A percentile compares a stretch with the other conserved stretches of the same genome.
phyloP scores from a whole-genome alignment of 2,888 invertebrate species.

The Lymantria monacha region DNA sequence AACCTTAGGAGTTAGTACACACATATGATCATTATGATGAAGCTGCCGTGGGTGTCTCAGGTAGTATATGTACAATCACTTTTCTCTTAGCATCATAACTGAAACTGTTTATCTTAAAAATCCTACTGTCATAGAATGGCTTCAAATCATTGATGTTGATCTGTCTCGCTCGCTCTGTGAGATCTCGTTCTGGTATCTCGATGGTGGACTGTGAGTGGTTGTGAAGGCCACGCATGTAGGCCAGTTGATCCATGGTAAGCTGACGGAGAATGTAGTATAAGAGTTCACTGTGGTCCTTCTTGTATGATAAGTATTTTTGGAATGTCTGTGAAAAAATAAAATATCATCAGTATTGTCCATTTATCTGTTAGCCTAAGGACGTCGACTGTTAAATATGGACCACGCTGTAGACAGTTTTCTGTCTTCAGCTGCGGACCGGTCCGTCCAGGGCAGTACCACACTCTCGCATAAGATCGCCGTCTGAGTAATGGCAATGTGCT shows the following conservation, averaged over 20 bases:
- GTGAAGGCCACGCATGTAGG: slow-evolving; percentile 88
- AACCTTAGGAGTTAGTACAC: too few species aligned
- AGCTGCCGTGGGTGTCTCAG: slow-evolving; percentile 73
- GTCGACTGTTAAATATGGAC: too few species aligned
- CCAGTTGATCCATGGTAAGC: slow-evolving; percentile 94
- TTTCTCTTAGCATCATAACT: slow-evolving; percentile 91
- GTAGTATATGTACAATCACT: slow-evolving; percentile 91
- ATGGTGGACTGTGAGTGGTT: slow-evolving; percentile 87
- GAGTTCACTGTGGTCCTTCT: slow-evolving; percentile 97
- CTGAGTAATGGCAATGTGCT: too few species aligned
- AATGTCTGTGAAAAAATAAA: slow-evolving; percentile 88
- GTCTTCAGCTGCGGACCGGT: too few species aligned
- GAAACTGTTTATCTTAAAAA: slow-evolving; percentile 95
- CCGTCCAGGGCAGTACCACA: too few species aligned
- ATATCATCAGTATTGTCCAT: too few species aligned
- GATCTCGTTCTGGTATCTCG: slow-evolving; percentile 89
- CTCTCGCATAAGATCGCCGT: too few species aligned
- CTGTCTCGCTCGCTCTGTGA: slow-evolving; percentile 90
- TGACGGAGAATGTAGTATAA: slow-evolving; percentile 97
- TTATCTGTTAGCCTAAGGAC: too few species aligned
- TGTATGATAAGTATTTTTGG: slow-evolving; percentile 95
- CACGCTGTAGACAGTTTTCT: too few species aligned
- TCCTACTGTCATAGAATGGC: slow-evolving; percentile 94
- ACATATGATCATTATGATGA: slow-evolving; percentile 6
- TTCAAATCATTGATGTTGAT: slow-evolving; percentile 94